Conservation (phyloP, 2,113 vertebrate genomes). For the Heliornis fulica region DNA sequence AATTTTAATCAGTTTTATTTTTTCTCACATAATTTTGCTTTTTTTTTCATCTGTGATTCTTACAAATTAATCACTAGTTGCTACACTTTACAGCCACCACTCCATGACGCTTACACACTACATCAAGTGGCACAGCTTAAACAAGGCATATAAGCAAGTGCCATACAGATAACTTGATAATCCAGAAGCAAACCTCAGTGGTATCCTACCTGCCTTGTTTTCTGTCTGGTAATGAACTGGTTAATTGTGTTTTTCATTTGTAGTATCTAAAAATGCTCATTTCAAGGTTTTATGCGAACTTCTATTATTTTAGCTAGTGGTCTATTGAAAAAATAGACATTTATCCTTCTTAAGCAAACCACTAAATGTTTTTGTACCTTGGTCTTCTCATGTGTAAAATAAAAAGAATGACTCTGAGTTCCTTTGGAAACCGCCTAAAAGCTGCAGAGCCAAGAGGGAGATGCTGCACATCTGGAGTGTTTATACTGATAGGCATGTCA, state of each 20-base stretch:
- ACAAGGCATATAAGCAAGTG: background rate
- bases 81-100: background rate
- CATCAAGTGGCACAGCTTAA: background rate
- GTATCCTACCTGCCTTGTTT: background rate
- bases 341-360: background rate
- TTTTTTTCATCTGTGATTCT: background rate
- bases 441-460: background rate
- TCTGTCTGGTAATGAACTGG: background rate
- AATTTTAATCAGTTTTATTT: background rate
- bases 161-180: background rate
- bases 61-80: background rate
- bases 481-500: rapidly evolving
- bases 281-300: background rate
- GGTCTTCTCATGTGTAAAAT: background rate
- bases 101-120: background rate
- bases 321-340: background rate
- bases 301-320: background rate
- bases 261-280: background rate
- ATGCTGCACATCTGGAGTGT: background rate
- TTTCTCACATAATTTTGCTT: background rate
- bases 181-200: background rate
- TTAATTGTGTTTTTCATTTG: background rate
- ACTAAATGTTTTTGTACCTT: background rate
- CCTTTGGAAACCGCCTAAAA: background rate
- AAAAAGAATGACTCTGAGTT: background rate